Conservation (phyloP, 1,140 invertebrate genomes). For the Macrobrachium nipponense region DNA sequence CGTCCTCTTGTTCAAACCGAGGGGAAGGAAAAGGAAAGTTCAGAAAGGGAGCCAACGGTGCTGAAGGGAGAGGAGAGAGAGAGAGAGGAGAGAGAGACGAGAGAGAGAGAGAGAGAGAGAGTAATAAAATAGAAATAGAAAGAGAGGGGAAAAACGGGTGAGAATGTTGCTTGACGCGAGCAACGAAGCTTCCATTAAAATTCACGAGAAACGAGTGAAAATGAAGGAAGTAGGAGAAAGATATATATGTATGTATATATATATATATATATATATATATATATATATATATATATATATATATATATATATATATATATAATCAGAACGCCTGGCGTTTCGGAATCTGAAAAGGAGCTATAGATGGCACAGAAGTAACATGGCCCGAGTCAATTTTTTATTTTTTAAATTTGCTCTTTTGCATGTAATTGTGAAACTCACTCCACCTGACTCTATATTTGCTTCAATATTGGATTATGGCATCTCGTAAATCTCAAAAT, state of each 20-base stretch:
- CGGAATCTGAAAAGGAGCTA: no score
- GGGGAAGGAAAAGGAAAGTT: no score
- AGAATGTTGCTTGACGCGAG: not conserved
- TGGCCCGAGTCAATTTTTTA: not conserved
- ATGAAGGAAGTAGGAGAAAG: not conserved
- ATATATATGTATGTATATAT: conserved; percentile 7
- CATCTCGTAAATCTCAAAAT: no score
- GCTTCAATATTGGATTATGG: no score
- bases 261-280: no score
- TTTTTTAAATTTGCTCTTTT: not conserved
- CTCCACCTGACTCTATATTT: not conserved
- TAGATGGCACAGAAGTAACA: not conserved
- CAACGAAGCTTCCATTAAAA: not conserved
- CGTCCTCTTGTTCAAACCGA: not conserved
- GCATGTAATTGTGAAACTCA: not conserved
- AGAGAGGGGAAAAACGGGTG: no score
- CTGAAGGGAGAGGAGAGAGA: no score
- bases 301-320: conserved; percentile 26
- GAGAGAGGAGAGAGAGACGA: no score
- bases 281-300: conserved; percentile 26
- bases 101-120: no score
- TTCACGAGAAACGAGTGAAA: not conserved
- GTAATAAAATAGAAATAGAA: no score
- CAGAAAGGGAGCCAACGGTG: no score
- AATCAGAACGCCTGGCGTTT: no score